phyloP scores from a whole-genome alignment of 2,113 vertebrate species.

The Guaruba guarouba region DNA sequence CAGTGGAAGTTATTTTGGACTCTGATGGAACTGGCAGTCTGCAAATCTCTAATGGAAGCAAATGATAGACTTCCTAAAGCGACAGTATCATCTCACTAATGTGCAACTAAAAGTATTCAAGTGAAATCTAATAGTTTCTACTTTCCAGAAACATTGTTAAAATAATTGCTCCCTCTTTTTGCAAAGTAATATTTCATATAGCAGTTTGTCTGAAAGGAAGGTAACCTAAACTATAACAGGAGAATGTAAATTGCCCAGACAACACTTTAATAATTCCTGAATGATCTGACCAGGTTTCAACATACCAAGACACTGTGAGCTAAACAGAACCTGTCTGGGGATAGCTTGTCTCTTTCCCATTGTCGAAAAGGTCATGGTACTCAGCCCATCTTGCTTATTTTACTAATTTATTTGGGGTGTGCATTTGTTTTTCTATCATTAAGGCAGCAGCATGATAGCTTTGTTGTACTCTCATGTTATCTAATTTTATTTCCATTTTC shows the following conservation, averaged over 20 bases:
- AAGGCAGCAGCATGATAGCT: slow-evolving; percentile 15
- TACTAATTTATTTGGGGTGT: slow-evolving; percentile 36
- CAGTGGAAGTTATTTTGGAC: background rate
- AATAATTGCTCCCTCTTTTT: slow-evolving; percentile 62
- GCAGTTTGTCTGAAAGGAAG: slow-evolving; percentile 2
- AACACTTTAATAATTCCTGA: background rate
- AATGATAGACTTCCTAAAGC: slow-evolving; percentile 58
- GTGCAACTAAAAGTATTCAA: slow-evolving; percentile 52
- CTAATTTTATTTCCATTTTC: slow-evolving; percentile 48
- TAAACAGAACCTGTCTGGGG: background rate
- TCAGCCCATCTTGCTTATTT: background rate
- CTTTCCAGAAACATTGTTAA: slow-evolving; percentile 58
- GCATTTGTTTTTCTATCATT: slow-evolving; percentile 27
- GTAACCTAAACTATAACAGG: slow-evolving; percentile 25
- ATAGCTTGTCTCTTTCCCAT: slow-evolving; percentile 17
- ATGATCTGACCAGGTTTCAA: background rate
- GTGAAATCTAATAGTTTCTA: slow-evolving; percentile 62
- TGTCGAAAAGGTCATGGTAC: background rate
- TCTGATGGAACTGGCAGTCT: background rate
- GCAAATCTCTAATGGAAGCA: slow-evolving; percentile 44
- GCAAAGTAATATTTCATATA: slow-evolving; percentile 35
- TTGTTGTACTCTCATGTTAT: slow-evolving; percentile 4
- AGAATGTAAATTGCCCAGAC: background rate
- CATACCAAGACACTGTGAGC: background rate
- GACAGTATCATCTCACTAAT: slow-evolving; percentile 55